phyloP scores from a whole-genome alignment of 2,113 vertebrate species.

The Typhlomys cinereus region DNA sequence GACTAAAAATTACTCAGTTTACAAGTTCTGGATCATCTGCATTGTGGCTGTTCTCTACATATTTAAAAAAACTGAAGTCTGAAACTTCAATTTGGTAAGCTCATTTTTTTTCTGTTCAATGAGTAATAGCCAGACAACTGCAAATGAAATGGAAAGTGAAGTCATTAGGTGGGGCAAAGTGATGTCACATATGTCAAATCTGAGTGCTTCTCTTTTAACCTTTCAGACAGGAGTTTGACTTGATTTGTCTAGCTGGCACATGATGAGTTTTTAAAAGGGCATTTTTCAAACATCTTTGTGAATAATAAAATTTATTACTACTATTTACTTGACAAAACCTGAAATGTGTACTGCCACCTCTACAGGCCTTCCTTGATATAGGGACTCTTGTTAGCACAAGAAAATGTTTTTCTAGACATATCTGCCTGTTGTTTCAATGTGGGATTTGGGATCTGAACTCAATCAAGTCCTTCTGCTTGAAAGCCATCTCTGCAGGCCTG shows the following conservation, averaged over 20 bases:
- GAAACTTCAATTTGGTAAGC: slow-evolving; percentile 13
- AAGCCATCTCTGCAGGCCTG: too few relatives aligned
- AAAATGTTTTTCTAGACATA: not conserved
- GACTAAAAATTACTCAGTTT: slow-evolving; percentile 42
- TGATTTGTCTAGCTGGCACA: slow-evolving; percentile 26
- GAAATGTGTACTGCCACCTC: not conserved
- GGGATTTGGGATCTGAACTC: too few relatives aligned
- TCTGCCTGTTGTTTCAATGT: too few relatives aligned
- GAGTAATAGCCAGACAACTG: slow-evolving; percentile 61
- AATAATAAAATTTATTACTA: slow-evolving; percentile 36
- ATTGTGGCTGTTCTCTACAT: not conserved
- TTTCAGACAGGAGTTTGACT: slow-evolving; percentile 29
- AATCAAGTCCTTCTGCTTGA: too few relatives aligned
- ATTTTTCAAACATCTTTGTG: slow-evolving; percentile 55
- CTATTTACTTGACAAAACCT: slow-evolving; percentile 4
- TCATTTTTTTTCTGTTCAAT: slow-evolving; percentile 15
- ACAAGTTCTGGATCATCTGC: slow-evolving; percentile 12
- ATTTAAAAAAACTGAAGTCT: not conserved
- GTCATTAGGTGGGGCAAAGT: slow-evolving; percentile 72
- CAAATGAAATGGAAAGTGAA: slow-evolving; percentile 74
- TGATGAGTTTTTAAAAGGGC: slow-evolving; percentile 28
- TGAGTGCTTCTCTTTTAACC: slow-evolving; percentile 66
- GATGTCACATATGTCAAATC: slow-evolving; percentile 69
- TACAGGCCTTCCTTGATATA: not conserved
- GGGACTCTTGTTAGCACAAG: not conserved